These are phyloP conservation scores for Lobophora halterata DNA, from an alignment of 2,888 invertebrate genomes.

Conservation along the genomic window DNA sequence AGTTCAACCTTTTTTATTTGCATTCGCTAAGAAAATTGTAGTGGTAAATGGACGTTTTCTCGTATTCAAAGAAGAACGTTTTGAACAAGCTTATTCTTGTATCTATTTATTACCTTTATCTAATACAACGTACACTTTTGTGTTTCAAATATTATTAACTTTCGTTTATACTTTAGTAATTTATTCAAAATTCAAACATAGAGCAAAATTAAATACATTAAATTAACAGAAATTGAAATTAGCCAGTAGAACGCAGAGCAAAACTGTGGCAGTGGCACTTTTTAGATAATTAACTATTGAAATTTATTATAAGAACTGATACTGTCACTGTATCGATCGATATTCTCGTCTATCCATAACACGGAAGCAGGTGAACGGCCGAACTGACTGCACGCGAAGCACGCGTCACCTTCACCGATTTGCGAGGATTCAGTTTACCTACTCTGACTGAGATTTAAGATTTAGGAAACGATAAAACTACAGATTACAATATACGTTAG, in stretches of 20 bases:
- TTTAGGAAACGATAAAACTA: conserved; percentile 18
- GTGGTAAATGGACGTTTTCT: conserved; percentile 17
- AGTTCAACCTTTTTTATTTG: conserved; percentile 2
- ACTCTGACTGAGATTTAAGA: conserved; percentile 20
- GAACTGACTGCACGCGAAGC: conserved; percentile 44
- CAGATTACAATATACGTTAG: conserved; percentile 9
- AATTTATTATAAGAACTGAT: conserved; percentile 15
- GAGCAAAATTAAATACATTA: no score
- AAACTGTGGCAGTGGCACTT: no score
- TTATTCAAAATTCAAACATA: no score
- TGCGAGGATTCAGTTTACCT: conserved; percentile 41
- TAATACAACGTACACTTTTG: not conserved
- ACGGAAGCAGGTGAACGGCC: conserved; percentile 58
- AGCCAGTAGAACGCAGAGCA: no score
- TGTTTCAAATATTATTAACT: not conserved
- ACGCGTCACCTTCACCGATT: conserved; percentile 53
- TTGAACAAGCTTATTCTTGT: conserved; percentile 2
- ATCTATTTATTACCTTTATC: not conserved
- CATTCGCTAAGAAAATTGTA: conserved; percentile 9
- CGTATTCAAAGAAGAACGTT: conserved; percentile 6
- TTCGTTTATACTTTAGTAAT: not conserved
- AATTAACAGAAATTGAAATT: no score
- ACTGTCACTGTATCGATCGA: no score
- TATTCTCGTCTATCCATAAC: conserved; percentile 33
- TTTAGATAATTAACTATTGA: conserved; percentile 4